phyloP scores from a whole-genome alignment of 2,797 vertebrate genomes.

The Tachyglossus aculeatus region DNA sequence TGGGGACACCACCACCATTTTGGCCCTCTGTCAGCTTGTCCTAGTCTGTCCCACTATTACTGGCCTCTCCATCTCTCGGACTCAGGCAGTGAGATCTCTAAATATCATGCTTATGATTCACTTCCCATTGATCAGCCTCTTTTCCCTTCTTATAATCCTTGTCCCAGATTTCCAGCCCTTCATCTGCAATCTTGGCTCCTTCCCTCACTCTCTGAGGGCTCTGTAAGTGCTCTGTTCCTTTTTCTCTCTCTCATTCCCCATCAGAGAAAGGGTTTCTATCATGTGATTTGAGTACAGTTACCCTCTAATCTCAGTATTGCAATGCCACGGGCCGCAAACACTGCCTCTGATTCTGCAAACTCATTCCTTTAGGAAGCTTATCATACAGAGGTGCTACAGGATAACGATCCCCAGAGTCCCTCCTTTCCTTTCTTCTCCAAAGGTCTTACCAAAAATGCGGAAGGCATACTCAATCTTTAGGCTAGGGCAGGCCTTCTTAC shows the following conservation, averaged over 20 bases:
- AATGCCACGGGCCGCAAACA: not conserved
- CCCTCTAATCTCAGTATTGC: not conserved
- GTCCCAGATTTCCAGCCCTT: no score
- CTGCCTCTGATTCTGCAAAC: not conserved
- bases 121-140: not conserved
- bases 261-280: no score
- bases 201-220: not conserved
- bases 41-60: not conserved
- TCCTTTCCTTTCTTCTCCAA: not conserved
- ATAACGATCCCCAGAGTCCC: not conserved
- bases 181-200: not conserved
- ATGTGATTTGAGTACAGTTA: no score
- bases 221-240: not conserved
- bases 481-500: conserved; percentile 55
- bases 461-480: conserved; percentile 61
- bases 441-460: conserved; percentile 52
- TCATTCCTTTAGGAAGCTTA: no score
- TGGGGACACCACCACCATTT: no score
- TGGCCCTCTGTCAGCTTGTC: not conserved
- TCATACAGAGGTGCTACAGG: no score
- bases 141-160: not conserved
- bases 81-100: not conserved
- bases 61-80: not conserved
- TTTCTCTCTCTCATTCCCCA: not conserved
- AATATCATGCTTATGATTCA: not conserved